Evolutionary conservation across 2,888 invertebrate species (phyloP), one percentile per base, ranked within the genome.

Genomic region (Sipha maydis): DNA sequence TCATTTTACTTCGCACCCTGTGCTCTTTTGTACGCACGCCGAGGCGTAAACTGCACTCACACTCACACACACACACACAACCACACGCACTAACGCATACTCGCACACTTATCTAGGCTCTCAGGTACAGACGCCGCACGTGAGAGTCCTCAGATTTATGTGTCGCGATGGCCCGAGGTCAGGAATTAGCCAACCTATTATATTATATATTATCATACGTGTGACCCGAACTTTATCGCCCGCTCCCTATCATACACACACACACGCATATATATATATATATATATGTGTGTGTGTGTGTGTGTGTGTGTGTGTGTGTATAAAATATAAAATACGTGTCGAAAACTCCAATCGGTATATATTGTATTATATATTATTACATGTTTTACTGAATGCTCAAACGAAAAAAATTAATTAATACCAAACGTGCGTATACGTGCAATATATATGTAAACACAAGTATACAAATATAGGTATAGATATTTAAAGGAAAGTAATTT

Each of bases 1-100:
- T 38, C 11, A 25, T 71, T 31, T 83, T 54, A 67, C 41, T 80
- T 80, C 80, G 48, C 83, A 83, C 83, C 83, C 69, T 9, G 41
- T 8, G 82, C 19, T 69, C 17, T 41, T 28, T 67, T 38, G 14
- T 41, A 28, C 28, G 19, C 25, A 61, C 21, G 25, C 8, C 19
- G 19, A 61, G 5, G 25, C 21, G 25, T 9, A 1, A 3, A 25
- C 61, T 14, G 25, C 25, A 61, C 61, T 21, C 56, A 19, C 56
- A 21, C 54, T 2, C 69, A 69, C 69, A 41, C 38, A 41, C 41
- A n/a, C 28, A 28, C 11, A 54, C 14, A 54, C 19, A 54, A 8
- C 4, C 3, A 54, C 14, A 54, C 11, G 11, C 11, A 19, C 54
- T 8, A 4, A 54, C 56, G 21, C 21, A 56, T 1, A 61, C 61